Percentiles rank a stretch among this genome's conserved stretches.
Evolutionary conservation across 2,888 invertebrate genomes (phyloP).

Genomic region (Drosophila prostipennis): DNA sequence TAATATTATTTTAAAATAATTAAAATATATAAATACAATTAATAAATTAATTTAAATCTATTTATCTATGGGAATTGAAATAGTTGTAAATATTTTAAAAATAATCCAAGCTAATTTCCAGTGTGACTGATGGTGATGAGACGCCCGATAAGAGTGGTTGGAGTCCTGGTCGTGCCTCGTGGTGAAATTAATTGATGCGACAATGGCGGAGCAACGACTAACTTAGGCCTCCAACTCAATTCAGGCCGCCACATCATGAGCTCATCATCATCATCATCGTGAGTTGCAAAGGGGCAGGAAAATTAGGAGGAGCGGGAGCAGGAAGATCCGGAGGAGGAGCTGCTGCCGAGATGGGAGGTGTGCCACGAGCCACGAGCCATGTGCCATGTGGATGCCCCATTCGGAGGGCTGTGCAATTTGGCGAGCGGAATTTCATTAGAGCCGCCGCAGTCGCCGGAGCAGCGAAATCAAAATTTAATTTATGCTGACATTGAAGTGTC

Average conservation of each 20-base stretch:
- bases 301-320: neutral
- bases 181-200: conserved; percentile 67
- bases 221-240: conserved; percentile 49
- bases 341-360: conserved; percentile 6
- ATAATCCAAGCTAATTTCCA: neutral
- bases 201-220: conserved; percentile 55
- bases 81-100: no score
- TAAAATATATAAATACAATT: no score
- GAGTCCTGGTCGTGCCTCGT: conserved; percentile 46
- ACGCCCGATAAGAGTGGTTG: conserved; percentile 26
- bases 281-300: conserved; percentile 9
- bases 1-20: no score
- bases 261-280: conserved; percentile 41
- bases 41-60: no score
- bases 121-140: conserved; percentile 52
- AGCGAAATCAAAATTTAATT: conserved; percentile 69
- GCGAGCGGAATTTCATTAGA: conserved; percentile 62
- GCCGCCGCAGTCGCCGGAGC: conserved; percentile 36
- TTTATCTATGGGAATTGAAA: no score
- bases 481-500: conserved; percentile 73
- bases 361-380: neutral
- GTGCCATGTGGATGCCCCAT: conserved; percentile 13
- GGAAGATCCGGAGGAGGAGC: neutral
- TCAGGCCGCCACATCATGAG: conserved; percentile 52
- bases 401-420: conserved; percentile 44